Conservation (phyloP, 2,113 vertebrate genomes). For the Conger conger region DNA sequence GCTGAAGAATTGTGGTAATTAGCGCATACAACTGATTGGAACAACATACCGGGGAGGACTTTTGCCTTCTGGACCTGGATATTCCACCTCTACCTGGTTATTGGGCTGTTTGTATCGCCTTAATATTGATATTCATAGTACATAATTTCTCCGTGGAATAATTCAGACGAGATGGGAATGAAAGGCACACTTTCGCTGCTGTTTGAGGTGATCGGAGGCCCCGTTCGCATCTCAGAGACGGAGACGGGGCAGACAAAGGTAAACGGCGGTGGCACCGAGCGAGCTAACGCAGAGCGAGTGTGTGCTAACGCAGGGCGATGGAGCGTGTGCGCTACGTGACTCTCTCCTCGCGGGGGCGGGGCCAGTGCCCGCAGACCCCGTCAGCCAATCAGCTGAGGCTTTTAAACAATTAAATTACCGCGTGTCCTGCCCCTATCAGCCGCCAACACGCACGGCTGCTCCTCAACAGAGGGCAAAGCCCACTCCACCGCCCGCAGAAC, state of each 20-base stretch:
- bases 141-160: too few species aligned
- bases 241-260: slow-evolving; percentile 28
- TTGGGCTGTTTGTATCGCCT: too few species aligned
- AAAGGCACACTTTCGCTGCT: neutral
- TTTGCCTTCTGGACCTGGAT: too few species aligned
- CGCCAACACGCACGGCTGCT: slow-evolving; percentile 26
- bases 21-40: too few species aligned
- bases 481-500: neutral
- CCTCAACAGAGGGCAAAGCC: slow-evolving; percentile 13
- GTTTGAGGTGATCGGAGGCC: too few species aligned
- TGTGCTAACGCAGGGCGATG: slow-evolving; percentile 20
- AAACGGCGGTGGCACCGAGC: slow-evolving; percentile 23
- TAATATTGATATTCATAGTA: too few species aligned
- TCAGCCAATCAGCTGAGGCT: neutral
- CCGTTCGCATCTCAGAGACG: neutral
- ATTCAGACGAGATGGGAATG: too few species aligned
- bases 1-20: too few species aligned
- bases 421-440: neutral
- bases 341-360: neutral
- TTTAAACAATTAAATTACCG: slow-evolving; percentile 23
- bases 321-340: slow-evolving; percentile 11
- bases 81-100: too few species aligned
- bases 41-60: too few species aligned
- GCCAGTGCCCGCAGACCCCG: slow-evolving; percentile 10
- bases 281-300: too few species aligned